phyloP scores from a whole-genome alignment of 2,888 invertebrate species.

The Cheilosia soror region DNA sequence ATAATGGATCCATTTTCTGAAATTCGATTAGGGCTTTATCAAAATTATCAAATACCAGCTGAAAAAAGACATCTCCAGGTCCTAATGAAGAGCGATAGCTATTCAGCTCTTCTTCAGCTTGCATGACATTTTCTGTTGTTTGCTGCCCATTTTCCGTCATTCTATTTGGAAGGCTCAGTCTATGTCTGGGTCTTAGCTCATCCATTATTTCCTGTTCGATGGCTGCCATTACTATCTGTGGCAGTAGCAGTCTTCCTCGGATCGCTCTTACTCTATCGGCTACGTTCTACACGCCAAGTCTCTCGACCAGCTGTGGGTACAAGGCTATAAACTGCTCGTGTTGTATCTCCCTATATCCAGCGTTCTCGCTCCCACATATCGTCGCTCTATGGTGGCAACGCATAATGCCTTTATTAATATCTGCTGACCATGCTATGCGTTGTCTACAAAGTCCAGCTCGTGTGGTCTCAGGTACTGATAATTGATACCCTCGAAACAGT shows the following conservation, averaged over 20 bases:
- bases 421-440: constrained; percentile 2
- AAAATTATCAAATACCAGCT: constrained; percentile 4
- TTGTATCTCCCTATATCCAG: not conserved
- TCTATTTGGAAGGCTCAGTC: not conserved
- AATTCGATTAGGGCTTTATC: not conserved
- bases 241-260: not conserved
- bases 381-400: not conserved
- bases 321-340: too few relatives aligned
- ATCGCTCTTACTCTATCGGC: not conserved
- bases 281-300: not conserved
- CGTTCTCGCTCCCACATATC: not conserved
- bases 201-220: constrained; percentile 8
- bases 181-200: not conserved
- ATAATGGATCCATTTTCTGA: constrained; percentile 1
- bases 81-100: constrained; percentile 21
- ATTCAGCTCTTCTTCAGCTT: not conserved
- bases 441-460: constrained; percentile 29
- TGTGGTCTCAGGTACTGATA: constrained; percentile 27
- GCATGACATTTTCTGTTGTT: not conserved
- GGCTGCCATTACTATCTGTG: not conserved
- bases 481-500: constrained; percentile 13
- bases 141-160: not conserved
- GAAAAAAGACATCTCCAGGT: constrained; percentile 14
- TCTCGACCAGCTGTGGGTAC: not conserved
- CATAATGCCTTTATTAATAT: not conserved